Evolutionary conservation across 1,140 invertebrate species (phyloP), one percentile per base, ranked within the genome.

Genomic region (Anagrus nilaparvatae): DNA sequence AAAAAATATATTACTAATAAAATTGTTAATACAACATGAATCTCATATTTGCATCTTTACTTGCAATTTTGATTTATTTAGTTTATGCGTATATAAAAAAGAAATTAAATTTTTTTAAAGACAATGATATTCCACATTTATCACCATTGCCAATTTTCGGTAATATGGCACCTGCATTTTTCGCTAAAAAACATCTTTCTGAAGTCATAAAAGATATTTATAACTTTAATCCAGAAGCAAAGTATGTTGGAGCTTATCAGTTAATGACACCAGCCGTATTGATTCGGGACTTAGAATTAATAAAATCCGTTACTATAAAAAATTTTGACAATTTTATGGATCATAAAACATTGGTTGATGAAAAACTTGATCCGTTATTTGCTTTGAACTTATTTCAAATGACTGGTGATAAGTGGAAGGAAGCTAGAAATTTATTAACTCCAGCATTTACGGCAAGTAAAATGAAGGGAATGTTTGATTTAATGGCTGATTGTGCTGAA

Each of bases 361-460:
- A 55, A 23, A 43, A 55, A 20, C 28, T 51, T 8, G 55, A 62
- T 30, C 56, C 60, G 3, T 41, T 64, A 2, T 44, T 61, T 8
- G 53, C 42, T 3, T 53, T 50, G 39, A 63, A 53, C 53, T 45
- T 61, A 4, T 56, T 60, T 35, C 31, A 51, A 4, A 34, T 61
- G 20, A 52, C 46, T 50, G 60, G 55, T 6, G 40, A 64, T 23
- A 46, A 57, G 29, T 70, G 67, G 64, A 52, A 54, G 29, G 53
- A 61, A 37, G 54, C 64, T 45, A 40, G 67, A 38, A 48, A 53
- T 12, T 56, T 57, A 4, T 39, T 70, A 8, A 62, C 50, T 38
- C 63, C 66, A 7, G 51, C 62, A 9, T 69, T 69, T 39, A 69
- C 65, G 4, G 48, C 55, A 2, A 60, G 53, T 27, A 68, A 66